Evolutionary conservation across 1,140 invertebrate species (phyloP), one percentile per base, ranked within the genome.

Genomic region (Caligus rogercresseyi): DNA sequence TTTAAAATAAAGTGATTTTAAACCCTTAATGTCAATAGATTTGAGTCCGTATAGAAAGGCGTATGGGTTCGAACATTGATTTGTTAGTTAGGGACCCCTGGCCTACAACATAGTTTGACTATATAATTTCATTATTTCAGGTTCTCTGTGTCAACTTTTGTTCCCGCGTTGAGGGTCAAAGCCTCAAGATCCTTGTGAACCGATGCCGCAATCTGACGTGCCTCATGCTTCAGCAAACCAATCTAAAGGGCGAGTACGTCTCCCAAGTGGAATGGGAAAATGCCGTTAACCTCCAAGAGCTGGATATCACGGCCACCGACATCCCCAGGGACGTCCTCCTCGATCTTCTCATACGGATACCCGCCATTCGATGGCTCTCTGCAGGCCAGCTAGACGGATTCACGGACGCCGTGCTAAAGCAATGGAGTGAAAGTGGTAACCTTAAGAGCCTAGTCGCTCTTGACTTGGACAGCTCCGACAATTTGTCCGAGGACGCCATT

Each of bases 221-320:
- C 61, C 25, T 63, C 16, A 54, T 63, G 54, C 52, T 63, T 23
- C 61, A 63, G 23, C 61, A 63, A 26, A 53, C 70, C 90, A 87
- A 83, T 74, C 76, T 95, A 0, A 82, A 86, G 70, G 90, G 88
- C 69, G 87, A 94, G 64, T 80, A 90, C 71, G 84, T 98, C 21
- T 86, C 86, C 82, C 83, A 86, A 72, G 90, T 96, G 0, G 92
- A 98, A 69, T 99, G 96, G 96, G 93, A 98, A 71, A 94, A 96
- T 70, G 87, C 88, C 18, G 16, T 65, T 64, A 18, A 56, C 56
- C 3, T 64, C 51, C 87, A 89, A 73, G 95, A 99, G 74, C 71
- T 99, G 64, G 95, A 99, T 70, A 85, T 99, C 24, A 94, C 90
- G 0, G 95, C 88, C 0, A 98, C 94, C 0, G 94, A 99, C 74